Evolutionary conservation across 2,888 invertebrate species (phyloP).

Genomic region (Aradus depressus): DNA sequence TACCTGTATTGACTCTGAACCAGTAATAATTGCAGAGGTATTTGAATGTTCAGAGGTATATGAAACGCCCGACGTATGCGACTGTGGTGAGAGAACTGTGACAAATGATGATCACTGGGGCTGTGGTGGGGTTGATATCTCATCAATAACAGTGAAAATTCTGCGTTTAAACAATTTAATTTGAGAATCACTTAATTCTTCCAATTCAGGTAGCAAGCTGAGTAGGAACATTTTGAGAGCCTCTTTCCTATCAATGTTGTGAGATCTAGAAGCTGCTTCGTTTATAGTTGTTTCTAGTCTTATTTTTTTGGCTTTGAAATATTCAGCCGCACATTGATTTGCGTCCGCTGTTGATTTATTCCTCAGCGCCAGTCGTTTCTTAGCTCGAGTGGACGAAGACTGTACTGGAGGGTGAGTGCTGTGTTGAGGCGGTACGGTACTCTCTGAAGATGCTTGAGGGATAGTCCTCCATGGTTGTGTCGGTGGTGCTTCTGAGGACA

Average conservation of each 20-base stretch:
- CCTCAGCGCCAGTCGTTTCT: slow-evolving; percentile 17
- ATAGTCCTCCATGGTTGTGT: background rate
- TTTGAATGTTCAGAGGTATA: no score
- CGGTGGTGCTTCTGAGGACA: slow-evolving; percentile 11
- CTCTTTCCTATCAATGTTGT: slow-evolving; percentile 18
- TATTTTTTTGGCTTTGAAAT: slow-evolving; percentile 28
- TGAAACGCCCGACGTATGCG: no score
- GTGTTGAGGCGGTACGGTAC: slow-evolving; percentile 13
- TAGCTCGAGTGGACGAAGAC: slow-evolving; percentile 20
- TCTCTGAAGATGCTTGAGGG: slow-evolving; percentile 1
- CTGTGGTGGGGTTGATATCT: slow-evolving; percentile 14
- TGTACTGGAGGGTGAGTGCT: slow-evolving; percentile 10
- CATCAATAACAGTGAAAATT: slow-evolving; percentile 25
- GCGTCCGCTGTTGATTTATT: slow-evolving; percentile 25
- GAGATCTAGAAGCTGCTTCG: slow-evolving; percentile 1
- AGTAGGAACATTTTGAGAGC: slow-evolving; percentile 28
- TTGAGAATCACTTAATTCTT: slow-evolving; percentile 28
- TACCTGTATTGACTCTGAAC: no score
- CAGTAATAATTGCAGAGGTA: no score
- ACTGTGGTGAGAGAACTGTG: no score
- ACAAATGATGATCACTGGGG: no score
- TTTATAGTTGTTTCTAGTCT: slow-evolving; percentile 15
- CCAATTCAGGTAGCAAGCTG: slow-evolving; percentile 27
- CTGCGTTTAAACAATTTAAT: slow-evolving; percentile 28
- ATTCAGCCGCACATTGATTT: slow-evolving; percentile 26